phyloP scores from a whole-genome alignment of 2,888 invertebrate species.

The Ceramica pisi region DNA sequence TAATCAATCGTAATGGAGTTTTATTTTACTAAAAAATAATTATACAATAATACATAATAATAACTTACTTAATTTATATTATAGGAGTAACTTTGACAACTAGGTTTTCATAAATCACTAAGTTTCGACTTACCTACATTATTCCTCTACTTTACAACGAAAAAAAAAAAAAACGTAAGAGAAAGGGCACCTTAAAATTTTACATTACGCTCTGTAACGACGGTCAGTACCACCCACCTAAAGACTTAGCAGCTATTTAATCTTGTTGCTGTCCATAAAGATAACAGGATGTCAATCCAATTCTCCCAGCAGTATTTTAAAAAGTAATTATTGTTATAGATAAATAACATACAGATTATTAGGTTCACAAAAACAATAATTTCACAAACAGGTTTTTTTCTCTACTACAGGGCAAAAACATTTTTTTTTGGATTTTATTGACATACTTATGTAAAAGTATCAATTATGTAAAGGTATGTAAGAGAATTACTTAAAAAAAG shows the following conservation, averaged over 20 bases:
- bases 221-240: no score
- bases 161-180: background rate
- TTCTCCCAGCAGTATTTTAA: no score
- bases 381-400: no score
- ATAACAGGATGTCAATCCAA: no score
- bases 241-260: no score
- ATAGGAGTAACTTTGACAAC: conserved; percentile 42
- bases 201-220: no score
- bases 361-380: no score
- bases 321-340: no score
- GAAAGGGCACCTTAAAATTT: no score
- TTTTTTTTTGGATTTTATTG: background rate
- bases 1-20: conserved; percentile 51
- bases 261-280: no score
- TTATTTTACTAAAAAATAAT: conserved; percentile 51
- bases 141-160: background rate
- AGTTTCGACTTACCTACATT: conserved; percentile 1
- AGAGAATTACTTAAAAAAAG: background rate
- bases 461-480: background rate
- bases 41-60: conserved; percentile 49
- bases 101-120: conserved; percentile 17
- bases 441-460: background rate
- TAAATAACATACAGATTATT: no score
- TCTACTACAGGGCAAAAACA: no score
- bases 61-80: conserved; percentile 24